phyloP scores from a whole-genome alignment of 2,797 vertebrate species.

The Choloepus didactylus region DNA sequence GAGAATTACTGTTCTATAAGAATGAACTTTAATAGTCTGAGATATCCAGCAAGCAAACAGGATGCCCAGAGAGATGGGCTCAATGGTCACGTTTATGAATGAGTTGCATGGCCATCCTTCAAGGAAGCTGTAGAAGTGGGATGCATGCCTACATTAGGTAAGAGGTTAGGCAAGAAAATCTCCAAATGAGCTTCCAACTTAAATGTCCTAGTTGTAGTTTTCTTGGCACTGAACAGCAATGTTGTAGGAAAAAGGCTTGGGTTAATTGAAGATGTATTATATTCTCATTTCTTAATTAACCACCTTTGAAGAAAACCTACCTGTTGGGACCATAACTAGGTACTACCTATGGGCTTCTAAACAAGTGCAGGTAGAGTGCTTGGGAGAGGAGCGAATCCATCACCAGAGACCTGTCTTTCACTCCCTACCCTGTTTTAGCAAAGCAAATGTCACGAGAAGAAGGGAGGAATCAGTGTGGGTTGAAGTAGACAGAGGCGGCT shows the following conservation, averaged over 20 bases:
- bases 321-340: not conserved
- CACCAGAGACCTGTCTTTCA: not conserved
- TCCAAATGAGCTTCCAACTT: not conserved
- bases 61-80: not conserved
- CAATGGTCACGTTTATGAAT: not conserved
- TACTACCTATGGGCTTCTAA: not conserved
- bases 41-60: not conserved
- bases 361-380: not conserved
- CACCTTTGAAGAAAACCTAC: conserved; percentile 9
- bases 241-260: not conserved
- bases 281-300: not conserved
- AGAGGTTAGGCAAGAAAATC: not conserved
- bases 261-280: not conserved
- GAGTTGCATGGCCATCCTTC: not conserved
- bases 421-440: not conserved
- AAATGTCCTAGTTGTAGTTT: conserved; percentile 14
- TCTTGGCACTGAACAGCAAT: not conserved
- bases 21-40: not conserved
- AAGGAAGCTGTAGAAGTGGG: not conserved
- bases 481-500: not conserved
- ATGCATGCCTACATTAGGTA: not conserved
- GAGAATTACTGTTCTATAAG: not conserved
- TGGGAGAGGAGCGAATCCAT: not conserved
- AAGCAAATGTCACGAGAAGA: conserved; percentile 1
- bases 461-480: conserved; percentile 22